Conservation (phyloP, 2,888 invertebrate species). For the Copidosoma aretas region DNA sequence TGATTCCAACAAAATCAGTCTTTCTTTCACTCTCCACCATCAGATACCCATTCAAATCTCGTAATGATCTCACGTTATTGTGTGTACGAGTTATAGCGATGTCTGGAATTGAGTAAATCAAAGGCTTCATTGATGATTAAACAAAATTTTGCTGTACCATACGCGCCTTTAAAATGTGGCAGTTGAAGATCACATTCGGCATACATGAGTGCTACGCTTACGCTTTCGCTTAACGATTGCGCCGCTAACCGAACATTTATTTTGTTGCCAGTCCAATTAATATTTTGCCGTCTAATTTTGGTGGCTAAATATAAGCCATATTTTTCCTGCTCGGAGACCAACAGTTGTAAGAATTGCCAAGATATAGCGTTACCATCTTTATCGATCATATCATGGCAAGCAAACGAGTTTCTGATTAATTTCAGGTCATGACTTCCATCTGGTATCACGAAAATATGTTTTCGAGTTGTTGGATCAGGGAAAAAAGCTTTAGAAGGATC, state of each 20-base stretch:
- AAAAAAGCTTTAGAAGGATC: conserved; percentile 4
- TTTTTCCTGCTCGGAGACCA: conserved; percentile 41
- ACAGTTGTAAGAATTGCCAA: conserved; percentile 42
- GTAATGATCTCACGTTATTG: conserved; percentile 28
- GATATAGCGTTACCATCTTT: conserved; percentile 11
- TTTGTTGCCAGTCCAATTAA: conserved; percentile 40
- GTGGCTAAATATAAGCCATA: conserved; percentile 21
- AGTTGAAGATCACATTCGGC: conserved; percentile 26
- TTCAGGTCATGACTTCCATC: conserved; percentile 20
- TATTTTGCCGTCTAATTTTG: conserved; percentile 27
- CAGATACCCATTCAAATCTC: conserved; percentile 12
- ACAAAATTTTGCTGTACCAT: conserved; percentile 43
- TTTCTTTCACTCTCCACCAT: conserved; percentile 32
- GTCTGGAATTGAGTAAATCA: conserved; percentile 46
- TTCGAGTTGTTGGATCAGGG: background rate
- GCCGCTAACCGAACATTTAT: conserved; percentile 47
- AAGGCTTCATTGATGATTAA: conserved; percentile 44
- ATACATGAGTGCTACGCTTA: conserved; percentile 41
- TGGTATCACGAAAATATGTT: conserved; percentile 10
- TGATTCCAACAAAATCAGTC: conserved; percentile 44
- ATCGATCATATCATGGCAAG: background rate
- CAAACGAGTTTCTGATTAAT: conserved; percentile 22
- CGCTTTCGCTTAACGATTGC: conserved; percentile 46
- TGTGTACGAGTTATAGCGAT: no score
- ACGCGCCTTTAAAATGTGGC: conserved; percentile 37